Percentiles rank a stretch among this genome's conserved stretches.
phyloP scores from a whole-genome alignment of 2,113 vertebrate genomes.

The Diadophis punctatus region DNA sequence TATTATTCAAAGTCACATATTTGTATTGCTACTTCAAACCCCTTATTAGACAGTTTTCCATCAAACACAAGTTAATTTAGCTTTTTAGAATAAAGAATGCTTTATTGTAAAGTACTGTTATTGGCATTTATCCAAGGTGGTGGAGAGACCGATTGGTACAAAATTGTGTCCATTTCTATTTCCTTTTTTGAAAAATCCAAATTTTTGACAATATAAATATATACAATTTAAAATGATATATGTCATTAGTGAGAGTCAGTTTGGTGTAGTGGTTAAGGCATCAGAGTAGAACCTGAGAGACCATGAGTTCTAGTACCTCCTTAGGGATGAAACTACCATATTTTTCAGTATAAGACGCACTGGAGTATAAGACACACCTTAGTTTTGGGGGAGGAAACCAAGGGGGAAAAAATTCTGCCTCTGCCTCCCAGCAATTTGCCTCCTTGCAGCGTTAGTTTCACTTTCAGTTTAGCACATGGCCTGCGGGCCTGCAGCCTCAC shows the following conservation, averaged over 20 bases:
- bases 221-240: background rate
- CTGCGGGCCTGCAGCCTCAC: too few species aligned
- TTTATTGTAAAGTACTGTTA: background rate
- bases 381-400: too few species aligned
- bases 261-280: background rate
- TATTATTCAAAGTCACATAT: background rate
- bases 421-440: too few species aligned
- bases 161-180: background rate
- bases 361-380: too few species aligned
- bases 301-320: background rate
- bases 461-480: too few species aligned
- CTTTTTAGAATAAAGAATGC: background rate
- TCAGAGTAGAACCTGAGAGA: background rate
- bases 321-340: background rate
- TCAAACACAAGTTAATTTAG: background rate
- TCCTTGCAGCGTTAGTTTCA: too few species aligned
- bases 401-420: too few species aligned
- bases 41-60: background rate
- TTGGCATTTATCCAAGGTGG: background rate
- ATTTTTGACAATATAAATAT: background rate
- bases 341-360: too few species aligned
- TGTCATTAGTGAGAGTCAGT: background rate
- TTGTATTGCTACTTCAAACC: background rate
- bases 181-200: background rate
- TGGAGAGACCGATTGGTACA: background rate